These are phyloP conservation scores for Tragelaphus strepsiceros DNA, from an alignment of 2,113 vertebrate genomes.

Conservation along the genomic window DNA sequence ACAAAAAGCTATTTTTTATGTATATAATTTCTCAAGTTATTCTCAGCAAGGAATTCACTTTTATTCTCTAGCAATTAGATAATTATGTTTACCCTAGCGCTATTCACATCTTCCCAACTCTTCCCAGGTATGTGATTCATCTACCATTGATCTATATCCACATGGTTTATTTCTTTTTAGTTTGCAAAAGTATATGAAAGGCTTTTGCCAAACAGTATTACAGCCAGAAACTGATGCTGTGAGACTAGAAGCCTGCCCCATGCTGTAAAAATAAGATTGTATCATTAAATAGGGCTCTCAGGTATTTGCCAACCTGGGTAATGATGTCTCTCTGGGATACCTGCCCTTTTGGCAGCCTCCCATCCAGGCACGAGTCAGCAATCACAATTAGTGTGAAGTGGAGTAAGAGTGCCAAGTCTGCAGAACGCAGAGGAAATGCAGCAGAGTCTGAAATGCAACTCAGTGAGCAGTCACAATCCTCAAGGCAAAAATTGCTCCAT, in stretches of 20 bases:
- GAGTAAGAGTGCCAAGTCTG: conserved; percentile 35
- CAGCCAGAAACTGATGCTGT: background rate
- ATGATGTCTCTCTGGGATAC: conserved; percentile 69
- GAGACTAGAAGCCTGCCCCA: conserved; percentile 40
- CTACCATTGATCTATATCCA: conserved; percentile 7
- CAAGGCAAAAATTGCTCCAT: conserved; percentile 8
- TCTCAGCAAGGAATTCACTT: background rate
- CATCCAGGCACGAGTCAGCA: conserved; percentile 52
- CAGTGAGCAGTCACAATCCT: conserved; percentile 33
- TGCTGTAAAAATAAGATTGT: conserved; percentile 60
- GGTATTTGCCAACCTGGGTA: conserved; percentile 68
- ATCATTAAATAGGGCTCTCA: conserved; percentile 62
- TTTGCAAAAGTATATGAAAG: conserved; percentile 45
- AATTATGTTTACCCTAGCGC: conserved; percentile 12
- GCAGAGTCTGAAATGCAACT: background rate
- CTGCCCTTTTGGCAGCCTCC: conserved; percentile 66
- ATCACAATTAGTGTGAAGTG: conserved; percentile 60
- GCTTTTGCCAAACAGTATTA: conserved; percentile 49
- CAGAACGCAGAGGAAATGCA: conserved; percentile 11
- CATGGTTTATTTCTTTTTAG: conserved; percentile 33
- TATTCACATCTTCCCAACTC: background rate
- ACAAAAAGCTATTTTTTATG: background rate
- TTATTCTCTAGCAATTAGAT: conserved; percentile 32
- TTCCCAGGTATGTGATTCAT: background rate
- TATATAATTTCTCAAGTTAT: background rate